Evolutionary conservation across 37 sponge, comb jelly and placozoan species (phyloP).

Genomic region (Tethya wilhelma): DNA sequence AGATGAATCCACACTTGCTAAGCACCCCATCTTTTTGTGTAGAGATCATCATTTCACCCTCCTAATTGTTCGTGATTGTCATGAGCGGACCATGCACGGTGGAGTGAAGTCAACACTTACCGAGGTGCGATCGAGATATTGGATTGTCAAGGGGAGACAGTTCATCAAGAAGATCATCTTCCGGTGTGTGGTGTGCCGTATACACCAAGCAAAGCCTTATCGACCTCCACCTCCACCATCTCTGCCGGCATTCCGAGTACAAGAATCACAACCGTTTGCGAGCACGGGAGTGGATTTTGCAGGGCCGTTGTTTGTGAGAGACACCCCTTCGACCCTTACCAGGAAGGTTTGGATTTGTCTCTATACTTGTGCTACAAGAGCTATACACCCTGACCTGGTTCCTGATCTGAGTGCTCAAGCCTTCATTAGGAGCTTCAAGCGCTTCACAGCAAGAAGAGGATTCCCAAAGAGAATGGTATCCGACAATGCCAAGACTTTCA

Average conservation of each 20-base stretch:
- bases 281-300: neutral
- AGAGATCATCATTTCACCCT: constrained; percentile 31
- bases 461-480: no score
- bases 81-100: constrained; percentile 34
- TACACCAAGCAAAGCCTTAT: constrained; percentile 8
- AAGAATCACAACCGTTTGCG: neutral
- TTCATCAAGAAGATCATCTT: constrained; percentile 15
- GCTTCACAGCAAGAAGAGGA: no score
- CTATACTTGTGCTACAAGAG: no score
- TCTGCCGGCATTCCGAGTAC: constrained; percentile 31
- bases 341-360: no score
- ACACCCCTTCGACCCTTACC: neutral
- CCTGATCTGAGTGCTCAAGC: no score
- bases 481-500: no score
- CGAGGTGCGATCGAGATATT: constrained; percentile 27
- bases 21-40: constrained; percentile 24
- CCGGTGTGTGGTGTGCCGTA: constrained; percentile 20
- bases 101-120: constrained; percentile 17
- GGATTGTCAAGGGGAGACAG: constrained; percentile 34
- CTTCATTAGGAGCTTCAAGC: no score
- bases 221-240: constrained; percentile 21
- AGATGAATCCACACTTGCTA: neutral
- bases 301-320: neutral
- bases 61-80: constrained; percentile 25
- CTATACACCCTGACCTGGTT: no score